Conservation (phyloP, 2,888 invertebrate genomes). For the Pterostichus madidus region DNA sequence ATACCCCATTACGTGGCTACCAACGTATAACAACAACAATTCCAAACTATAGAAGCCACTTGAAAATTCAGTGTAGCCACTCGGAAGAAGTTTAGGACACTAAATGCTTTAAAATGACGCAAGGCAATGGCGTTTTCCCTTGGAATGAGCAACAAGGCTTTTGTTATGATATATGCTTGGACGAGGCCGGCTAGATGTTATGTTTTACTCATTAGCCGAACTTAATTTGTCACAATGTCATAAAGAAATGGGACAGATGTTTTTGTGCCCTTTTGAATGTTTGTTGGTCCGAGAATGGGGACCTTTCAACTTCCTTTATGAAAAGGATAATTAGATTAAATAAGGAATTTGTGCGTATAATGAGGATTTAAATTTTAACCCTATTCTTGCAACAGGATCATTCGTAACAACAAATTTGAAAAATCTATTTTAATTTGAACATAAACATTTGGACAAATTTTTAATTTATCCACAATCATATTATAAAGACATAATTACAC, state of each 20-base stretch:
- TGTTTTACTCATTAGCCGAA: slow-evolving; percentile 43
- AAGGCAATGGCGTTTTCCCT: neutral
- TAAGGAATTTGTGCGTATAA: no score
- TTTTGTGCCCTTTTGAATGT: slow-evolving; percentile 27
- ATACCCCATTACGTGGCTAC: neutral
- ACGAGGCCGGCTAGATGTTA: slow-evolving; percentile 1
- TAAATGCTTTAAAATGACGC: slow-evolving; percentile 11
- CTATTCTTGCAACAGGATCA: no score
- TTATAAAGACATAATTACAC: no score
- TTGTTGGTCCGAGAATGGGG: neutral
- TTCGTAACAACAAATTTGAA: no score
- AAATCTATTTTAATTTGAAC: no score
- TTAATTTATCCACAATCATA: no score
- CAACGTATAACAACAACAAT: neutral
- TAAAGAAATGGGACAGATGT: slow-evolving; percentile 33
- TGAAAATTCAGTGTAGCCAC: slow-evolving; percentile 28
- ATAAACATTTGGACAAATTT: no score
- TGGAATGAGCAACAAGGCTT: neutral
- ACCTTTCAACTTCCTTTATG: neutral
- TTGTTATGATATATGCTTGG: slow-evolving; percentile 5
- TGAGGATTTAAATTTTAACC: no score
- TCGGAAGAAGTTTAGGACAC: neutral
- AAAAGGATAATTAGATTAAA: no score
- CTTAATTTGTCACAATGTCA: slow-evolving; percentile 52
- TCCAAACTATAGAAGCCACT: slow-evolving; percentile 15